Percentiles rank a stretch among this genome's conserved stretches.
These are phyloP conservation scores for Glaucopsyche alexis DNA, from an alignment of 2,888 invertebrate species.

Conservation along the genomic window DNA sequence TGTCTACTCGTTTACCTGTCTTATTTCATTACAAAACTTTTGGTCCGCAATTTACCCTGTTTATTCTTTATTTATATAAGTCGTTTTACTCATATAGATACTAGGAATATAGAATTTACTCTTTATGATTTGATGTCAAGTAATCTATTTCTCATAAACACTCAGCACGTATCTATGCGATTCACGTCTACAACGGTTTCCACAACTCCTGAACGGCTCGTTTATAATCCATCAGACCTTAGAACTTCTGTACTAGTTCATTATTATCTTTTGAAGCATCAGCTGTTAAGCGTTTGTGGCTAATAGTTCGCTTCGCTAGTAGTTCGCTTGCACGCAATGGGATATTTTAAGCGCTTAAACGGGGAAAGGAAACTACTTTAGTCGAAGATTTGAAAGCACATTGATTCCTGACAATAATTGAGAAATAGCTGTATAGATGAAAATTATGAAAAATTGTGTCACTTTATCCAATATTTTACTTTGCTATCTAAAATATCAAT, in stretches of 20 bases:
- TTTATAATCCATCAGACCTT: constrained; percentile 8
- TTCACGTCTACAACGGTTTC: not conserved
- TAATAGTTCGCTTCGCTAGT: not conserved
- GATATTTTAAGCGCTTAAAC: not conserved
- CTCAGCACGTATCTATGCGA: not conserved
- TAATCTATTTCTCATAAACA: constrained; percentile 15
- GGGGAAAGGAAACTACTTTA: not conserved
- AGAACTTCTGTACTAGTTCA: not conserved
- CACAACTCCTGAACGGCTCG: not conserved
- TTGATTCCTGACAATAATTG: not conserved
- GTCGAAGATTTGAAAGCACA: not conserved
- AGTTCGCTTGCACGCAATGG: not conserved
- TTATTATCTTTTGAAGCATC: not conserved
- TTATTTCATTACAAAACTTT: too few relatives aligned
- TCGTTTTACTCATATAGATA: too few relatives aligned
- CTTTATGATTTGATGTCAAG: not conserved
- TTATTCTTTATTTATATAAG: too few relatives aligned
- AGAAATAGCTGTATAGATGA: too few relatives aligned
- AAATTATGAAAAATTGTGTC: not conserved
- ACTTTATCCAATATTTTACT: not conserved
- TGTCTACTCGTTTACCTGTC: too few relatives aligned
- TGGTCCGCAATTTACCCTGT: too few relatives aligned
- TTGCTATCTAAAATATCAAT: not conserved
- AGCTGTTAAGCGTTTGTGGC: not conserved
- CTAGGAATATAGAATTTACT: not conserved